Base-by-base conservation (phyloP, 2,888 invertebrate genomes). In the Deladenus siricidicola region DNA sequence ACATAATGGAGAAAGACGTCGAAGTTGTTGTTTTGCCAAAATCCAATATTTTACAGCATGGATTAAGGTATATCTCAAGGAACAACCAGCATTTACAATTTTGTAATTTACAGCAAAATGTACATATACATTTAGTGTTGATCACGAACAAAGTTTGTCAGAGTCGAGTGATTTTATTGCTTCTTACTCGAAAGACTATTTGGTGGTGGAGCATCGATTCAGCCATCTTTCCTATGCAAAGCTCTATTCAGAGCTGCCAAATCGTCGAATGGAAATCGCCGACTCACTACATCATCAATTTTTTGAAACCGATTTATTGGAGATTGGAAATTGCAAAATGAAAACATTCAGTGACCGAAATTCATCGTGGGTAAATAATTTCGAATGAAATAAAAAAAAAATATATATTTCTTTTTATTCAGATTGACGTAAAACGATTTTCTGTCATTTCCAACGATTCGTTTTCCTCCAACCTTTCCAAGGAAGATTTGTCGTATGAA, bases 1-100 rank as follows among this genome's bases (percentile, higher is more conserved):
- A 66, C 44, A 55, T 60, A 17, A 69, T 54, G 4, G 66, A 66
- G 48, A 68, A 65, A 30, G 70, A 71, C 47, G 56, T 71, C n/a
- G 47, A 64, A 4, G 28, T 70, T 19, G 14, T 28, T 14, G 26
- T n/a, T n/a, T n/a, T n/a, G n/a, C n/a, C n/a, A n/a, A n/a, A n/a
- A n/a, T n/a, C n/a, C n/a, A n/a, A n/a, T n/a, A n/a, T n/a, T n/a
- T n/a, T n/a, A n/a, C n/a, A n/a, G n/a, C n/a, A n/a, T n/a, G n/a
- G n/a, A n/a, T n/a, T n/a, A n/a, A n/a, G n/a, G n/a, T n/a, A n/a
- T n/a, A n/a, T n/a, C n/a, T n/a, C n/a, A 14, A 2, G 59, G 44
- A 47, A 19, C 2, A 62, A 43, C 8, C 23, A 56, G n/a, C 21
- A 4, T 21, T 17, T 17, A 21, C 55, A 63, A 39, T 65, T 26